Evolutionary conservation across 2,113 vertebrate genomes (phyloP).

Genomic region (Siphamia tubifer): DNA sequence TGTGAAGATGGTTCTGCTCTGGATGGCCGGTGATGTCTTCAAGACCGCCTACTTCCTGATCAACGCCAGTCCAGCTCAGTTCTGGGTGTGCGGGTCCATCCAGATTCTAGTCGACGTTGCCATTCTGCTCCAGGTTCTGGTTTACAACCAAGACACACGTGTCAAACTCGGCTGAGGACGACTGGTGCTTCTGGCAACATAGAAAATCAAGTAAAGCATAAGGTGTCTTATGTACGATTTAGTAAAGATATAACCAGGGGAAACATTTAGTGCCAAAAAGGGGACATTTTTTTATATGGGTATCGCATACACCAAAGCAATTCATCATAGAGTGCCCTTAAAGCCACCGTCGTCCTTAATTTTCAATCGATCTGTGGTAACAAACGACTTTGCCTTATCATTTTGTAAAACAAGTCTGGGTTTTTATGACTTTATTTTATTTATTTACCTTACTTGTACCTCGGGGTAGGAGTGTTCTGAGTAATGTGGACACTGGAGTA

Average conservation of each 20-base stretch:
- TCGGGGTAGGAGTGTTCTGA: not conserved
- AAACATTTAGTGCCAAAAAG: not conserved
- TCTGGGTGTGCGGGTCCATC: slow-evolving; percentile 78
- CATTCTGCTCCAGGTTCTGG: slow-evolving; percentile 82
- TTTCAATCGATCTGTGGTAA: not conserved
- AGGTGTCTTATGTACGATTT: not conserved
- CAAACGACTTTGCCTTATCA: not conserved
- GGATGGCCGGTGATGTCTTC: slow-evolving; percentile 82
- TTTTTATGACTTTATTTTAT: slow-evolving; percentile 32
- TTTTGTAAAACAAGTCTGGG: not conserved
- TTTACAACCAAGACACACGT: slow-evolving; percentile 68
- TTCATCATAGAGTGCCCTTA: not conserved
- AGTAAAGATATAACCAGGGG: not conserved
- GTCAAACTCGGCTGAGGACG: slow-evolving; percentile 73
- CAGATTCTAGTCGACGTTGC: slow-evolving; percentile 81
- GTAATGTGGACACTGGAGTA: not conserved
- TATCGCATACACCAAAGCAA: not conserved
- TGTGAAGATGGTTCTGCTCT: slow-evolving; percentile 86
- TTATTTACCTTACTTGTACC: not conserved
- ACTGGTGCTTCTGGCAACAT: not conserved
- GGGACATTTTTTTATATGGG: not conserved
- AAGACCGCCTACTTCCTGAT: slow-evolving; percentile 84
- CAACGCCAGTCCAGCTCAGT: slow-evolving; percentile 81
- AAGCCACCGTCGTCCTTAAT: not conserved
- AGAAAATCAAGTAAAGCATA: not conserved